These are phyloP conservation scores for Ceyx margarethae DNA, from an alignment of 2,113 vertebrate genomes.

Conservation along the genomic window DNA sequence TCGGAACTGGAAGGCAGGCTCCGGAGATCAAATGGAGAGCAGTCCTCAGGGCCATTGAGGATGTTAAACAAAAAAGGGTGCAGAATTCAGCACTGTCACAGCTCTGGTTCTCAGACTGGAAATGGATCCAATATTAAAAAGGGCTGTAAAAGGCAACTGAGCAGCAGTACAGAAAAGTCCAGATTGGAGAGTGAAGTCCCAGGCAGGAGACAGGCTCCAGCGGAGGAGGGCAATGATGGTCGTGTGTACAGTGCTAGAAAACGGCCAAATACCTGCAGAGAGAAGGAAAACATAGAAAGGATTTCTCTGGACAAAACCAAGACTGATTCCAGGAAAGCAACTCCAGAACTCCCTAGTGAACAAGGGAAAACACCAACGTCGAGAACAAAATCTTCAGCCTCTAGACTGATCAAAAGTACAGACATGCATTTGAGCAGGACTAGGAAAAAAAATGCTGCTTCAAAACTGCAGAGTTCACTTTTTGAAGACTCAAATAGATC, in stretches of 20 bases:
- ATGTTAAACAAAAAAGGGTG: conserved; percentile 12
- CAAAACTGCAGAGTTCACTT: background rate
- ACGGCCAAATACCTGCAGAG: background rate
- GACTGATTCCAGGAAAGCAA: background rate
- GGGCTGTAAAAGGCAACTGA: conserved; percentile 29
- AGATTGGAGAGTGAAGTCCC: background rate
- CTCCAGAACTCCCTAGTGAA: conserved; percentile 3
- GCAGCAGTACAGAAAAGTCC: background rate
- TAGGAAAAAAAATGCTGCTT: background rate
- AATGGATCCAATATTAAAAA: conserved; percentile 28
- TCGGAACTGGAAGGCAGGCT: conserved; percentile 48
- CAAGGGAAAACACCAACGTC: conserved; percentile 7
- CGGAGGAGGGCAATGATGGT: background rate
- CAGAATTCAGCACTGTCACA: background rate
- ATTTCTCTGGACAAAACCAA: background rate
- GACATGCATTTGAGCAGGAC: background rate
- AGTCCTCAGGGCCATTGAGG: background rate
- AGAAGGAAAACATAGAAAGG: background rate
- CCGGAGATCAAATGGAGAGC: background rate
- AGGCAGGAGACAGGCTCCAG: background rate
- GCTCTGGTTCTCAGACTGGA: background rate
- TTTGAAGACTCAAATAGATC: background rate
- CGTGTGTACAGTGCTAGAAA: conserved; percentile 40
- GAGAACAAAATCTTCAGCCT: background rate
- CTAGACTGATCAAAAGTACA: conserved; percentile 5